phyloP scores from a whole-genome alignment of 2,113 vertebrate genomes.

The Tupaia tana region DNA sequence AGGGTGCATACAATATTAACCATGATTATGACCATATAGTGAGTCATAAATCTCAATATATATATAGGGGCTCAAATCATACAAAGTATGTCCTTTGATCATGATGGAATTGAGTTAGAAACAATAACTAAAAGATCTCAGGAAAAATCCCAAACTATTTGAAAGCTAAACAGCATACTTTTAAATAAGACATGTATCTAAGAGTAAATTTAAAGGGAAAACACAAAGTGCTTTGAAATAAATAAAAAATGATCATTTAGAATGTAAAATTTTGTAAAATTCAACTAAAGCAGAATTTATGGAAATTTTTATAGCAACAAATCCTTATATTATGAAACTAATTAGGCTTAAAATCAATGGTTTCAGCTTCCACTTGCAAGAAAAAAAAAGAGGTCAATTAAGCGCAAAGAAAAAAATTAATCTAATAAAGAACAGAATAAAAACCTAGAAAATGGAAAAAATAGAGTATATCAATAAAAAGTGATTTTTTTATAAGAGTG shows the following conservation, averaged over 20 bases:
- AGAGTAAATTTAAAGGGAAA: background rate
- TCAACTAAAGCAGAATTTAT: background rate
- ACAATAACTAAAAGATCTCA: background rate
- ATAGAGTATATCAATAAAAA: background rate
- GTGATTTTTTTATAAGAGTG: background rate
- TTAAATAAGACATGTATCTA: background rate
- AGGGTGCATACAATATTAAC: background rate
- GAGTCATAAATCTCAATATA: background rate
- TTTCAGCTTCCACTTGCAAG: background rate
- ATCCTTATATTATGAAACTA: background rate
- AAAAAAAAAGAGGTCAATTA: slow-evolving; percentile 9
- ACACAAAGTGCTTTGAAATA: background rate
- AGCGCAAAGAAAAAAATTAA: background rate
- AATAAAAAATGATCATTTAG: slow-evolving; percentile 6
- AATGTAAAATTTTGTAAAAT: background rate
- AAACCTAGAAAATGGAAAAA: background rate
- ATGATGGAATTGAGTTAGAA: background rate
- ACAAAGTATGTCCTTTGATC: background rate
- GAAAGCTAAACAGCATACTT: background rate
- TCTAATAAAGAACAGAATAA: background rate
- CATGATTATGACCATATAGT: background rate
- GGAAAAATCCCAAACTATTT: background rate
- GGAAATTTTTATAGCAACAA: background rate
- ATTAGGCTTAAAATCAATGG: background rate
- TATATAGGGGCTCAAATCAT: background rate